Evolutionary conservation across 1,140 invertebrate species (phyloP), one percentile per base, ranked within the genome.

Genomic region (Drosophila biarmipes): DNA sequence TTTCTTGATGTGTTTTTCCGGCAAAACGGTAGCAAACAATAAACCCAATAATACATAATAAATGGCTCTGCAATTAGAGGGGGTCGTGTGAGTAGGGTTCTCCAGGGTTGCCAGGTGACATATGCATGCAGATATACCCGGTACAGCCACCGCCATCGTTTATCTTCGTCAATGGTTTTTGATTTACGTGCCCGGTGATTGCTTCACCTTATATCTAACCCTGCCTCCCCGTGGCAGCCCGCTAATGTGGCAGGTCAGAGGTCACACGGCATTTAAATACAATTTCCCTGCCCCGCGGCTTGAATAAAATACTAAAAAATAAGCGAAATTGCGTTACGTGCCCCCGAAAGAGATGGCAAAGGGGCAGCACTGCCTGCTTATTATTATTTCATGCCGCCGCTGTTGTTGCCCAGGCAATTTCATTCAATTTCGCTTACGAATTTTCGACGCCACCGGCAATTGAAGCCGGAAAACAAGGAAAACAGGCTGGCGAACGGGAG

Each of bases 141-240:
- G 3, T 7, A n/a, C 14, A 38, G 0, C 40, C 40, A 42, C 29
- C 19, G 17, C 35, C 29, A 43, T 78, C 75, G 73, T 78, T 78
- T 78, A 69, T 80, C 78, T 80, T 80, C 71, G 78, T 80, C 78
- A 80, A 75, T 69, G 64, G 24, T 52, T 80, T 78, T 76, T 80
- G 78, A 80, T 80, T 80, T 80, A 80, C 78, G 78, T 80, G 77
- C 78, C 58, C 42, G 62, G 77, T 61, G 77, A 80, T 80, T 80
- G 77, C 63, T 46, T 21, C 29, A n/a, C 43, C 46, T 40, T 53
- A 35, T 51, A 15, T 24, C 34, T 46, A 52, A 48, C 54, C 27
- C 45, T 38, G 15, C 21, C 17, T 15, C 61, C 45, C 24, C 5
- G 3, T 45, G 12, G 12, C 29, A 17, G 27, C 61, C 45, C 63